Base-by-base conservation (phyloP, 2,797 vertebrate genomes). In the Falco naumanni region DNA sequence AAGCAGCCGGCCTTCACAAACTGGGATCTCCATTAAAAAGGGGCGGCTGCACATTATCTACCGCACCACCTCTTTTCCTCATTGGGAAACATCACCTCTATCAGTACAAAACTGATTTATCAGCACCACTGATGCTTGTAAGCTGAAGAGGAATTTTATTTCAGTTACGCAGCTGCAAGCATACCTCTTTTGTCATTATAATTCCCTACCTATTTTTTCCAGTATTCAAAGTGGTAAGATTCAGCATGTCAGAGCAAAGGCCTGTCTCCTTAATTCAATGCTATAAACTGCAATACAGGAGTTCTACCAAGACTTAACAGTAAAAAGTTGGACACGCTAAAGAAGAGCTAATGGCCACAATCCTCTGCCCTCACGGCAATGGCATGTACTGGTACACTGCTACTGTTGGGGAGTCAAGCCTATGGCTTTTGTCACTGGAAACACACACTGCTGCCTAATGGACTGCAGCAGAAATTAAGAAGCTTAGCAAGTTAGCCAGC, bases 401-500 rank as follows among this genome's bases (percentile, higher is more conserved):
- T 19, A 2, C 68, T 16, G 60, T 9, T 84, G 74, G 78, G 51
- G 56, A 87, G 57, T 5, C 71, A 56, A 54, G 50, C 48, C 57
- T 18, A 21, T 69, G 57, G 66, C 89, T 90, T 63, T 39, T 64
- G 84, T 53, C 87, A 31, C 82, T 74, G 72, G 34, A 85, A 93
- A 79, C 60, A 76, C 69, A 59, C n/a, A 9, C 0, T 59, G 16
- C 51, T 85, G 60, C 34, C 84, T 83, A 77, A 91, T 31, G 56
- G 91, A 77, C 84, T 77, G 71, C 68, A 87, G 60, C 10, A 37
- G 31, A 77, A 78, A 89, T 87, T 87, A 87, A 85, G 81, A 16
- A 94, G 78, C 47, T 94, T 87, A 93, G 51, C 56, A 87, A 94
- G 21, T 64, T 56, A 93, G 71, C 25, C 68, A 81, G 68, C 7